Evolutionary conservation across 2,888 invertebrate genomes (phyloP), one percentile per base, ranked within the genome.

Genomic region (Panorpa germanica): DNA sequence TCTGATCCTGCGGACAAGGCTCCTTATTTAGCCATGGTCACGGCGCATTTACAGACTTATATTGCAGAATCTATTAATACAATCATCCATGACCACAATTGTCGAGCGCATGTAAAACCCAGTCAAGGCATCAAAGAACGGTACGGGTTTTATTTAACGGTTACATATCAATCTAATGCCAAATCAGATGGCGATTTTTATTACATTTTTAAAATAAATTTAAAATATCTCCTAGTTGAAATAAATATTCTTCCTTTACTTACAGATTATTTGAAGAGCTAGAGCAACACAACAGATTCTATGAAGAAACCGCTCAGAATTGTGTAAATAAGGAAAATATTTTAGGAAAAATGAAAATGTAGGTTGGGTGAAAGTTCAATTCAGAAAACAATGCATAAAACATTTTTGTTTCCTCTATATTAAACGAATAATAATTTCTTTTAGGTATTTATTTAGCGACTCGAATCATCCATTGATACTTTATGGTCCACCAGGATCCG

Each of bases 401-500:
- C 13, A 9, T 18, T 24, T 32, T 24, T 19, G 33, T 34, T 11
- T 17, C 22, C 16, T 8, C 7, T n/a, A 11, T 23, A 30, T 26
- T 31, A 26, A 20, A 22, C 12, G 21, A 12, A 7, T 25, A 13
- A 12, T 25, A 8, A 16, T 35, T 33, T 32, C 34, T 50, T 50
- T 31, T 48, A 75, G 74, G 34, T 78, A 78, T 42, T 61, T 78
- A 37, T 59, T 57, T 9, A 62, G 69, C 8, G 65, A 65, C 35
- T 63, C 62, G 40, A 52, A 54, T 16, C 52, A 61, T 36, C 81
- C 82, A 0, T 52, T 85, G 34, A 66, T 82, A 9, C 53, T 86
- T 33, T 70, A 75, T 35, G 85, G 83, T 0, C 66, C 72, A 15
- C 65, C 70, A n/a, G 85, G 85, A 8, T 75, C 77, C 49, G 85